A percentile compares a stretch with the other conserved stretches of the same genome.
Evolutionary conservation across 2,113 vertebrate species (phyloP).

Genomic region (Podarcis raffonei): DNA sequence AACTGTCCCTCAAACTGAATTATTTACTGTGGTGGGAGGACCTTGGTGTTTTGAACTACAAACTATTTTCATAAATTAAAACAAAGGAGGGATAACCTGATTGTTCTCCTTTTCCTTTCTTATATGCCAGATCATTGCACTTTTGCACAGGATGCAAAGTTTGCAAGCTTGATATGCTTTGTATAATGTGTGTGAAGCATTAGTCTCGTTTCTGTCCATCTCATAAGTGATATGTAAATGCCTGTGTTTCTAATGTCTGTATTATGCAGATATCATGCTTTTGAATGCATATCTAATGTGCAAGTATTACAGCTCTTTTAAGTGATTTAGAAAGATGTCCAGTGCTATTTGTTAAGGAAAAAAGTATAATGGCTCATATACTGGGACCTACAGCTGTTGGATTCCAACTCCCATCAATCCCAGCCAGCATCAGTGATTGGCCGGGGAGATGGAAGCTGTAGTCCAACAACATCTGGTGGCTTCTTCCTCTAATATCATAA

Average conservation of each 20-base stretch:
- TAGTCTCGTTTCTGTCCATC: background rate
- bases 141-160: background rate
- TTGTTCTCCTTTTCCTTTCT: background rate
- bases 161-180: background rate
- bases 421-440: no score
- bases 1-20: background rate
- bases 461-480: no score
- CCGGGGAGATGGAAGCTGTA: no score
- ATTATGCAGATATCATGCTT: background rate
- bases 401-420: no score
- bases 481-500: no score
- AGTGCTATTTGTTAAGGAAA: background rate
- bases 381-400: no score
- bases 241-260: background rate
- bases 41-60: background rate
- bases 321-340: background rate
- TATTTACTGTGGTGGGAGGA: background rate
- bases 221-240: background rate
- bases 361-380: background rate
- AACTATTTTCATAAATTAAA: background rate
- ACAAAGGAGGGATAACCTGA: background rate
- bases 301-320: background rate
- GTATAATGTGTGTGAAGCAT: background rate
- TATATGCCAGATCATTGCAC: background rate
- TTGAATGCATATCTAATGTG: background rate